Evolutionary conservation across 2,797 vertebrate genomes (phyloP), one percentile per base, ranked within the genome.

Genomic region (Lindbergichthys nudifrons): DNA sequence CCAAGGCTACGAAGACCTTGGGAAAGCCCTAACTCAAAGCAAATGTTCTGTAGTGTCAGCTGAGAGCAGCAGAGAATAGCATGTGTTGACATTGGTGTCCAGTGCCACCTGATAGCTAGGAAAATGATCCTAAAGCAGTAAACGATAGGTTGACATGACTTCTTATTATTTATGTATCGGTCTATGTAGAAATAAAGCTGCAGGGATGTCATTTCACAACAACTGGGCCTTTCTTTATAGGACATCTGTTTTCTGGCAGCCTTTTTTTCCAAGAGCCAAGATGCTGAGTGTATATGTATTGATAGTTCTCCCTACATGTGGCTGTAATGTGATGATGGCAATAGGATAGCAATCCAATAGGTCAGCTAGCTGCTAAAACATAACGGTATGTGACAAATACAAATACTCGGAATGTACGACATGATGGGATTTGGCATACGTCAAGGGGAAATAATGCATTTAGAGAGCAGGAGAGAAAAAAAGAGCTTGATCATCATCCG

Each of bases 131-230:
- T 32, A 36, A 69, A 65, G 56, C 64, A 71, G 74, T 52, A 65
- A 76, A 59, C 63, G 77, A 86, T 84, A 78, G 70, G 64, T 68
- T 79, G 30, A 75, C 72, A 79, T 47, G 53, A 54, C 69, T 54
- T 45, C 81, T 81, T 68, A 83, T 89, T 83, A 90, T 78, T 47
- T 82, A 89, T 92, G 81, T 10, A 85, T 86, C 63, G 77, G 51
- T 41, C 58, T 19, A 8, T 14, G 9, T 1, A 42, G 15, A 36
- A 42, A 47, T 52, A 46, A 65, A 46, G 41, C 18, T 16, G 13
- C 63, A 36, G n/a, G n/a, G 3, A 23, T 51, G 36, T 15, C 54
- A 36, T 54, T 61, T 58, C 16, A 4, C 10, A 45, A 65, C 16
- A 65, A 8, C 5, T 32, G 46, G 4, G 1, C 10, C n/a, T 42